Conservation (phyloP, 92 coral and sea anemone genomes). For the Palythoa grandiflora region DNA sequence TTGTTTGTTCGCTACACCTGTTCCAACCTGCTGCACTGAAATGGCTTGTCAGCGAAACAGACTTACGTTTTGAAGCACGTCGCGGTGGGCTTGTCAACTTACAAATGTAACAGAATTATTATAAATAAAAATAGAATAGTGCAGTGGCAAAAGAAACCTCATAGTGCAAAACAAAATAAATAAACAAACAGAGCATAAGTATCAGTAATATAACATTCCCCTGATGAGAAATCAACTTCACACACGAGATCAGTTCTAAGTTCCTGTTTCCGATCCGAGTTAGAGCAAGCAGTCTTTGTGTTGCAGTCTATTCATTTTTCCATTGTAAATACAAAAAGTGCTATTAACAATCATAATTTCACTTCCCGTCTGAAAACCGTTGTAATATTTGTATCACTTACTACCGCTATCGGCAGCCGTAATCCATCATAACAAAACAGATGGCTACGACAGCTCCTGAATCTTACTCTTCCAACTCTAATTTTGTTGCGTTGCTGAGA, state of each 20-base stretch:
- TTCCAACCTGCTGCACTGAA: conserved; percentile 46
- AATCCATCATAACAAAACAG: no score
- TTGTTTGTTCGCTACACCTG: conserved; percentile 34
- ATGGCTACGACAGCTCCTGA: not conserved
- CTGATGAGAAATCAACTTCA: not conserved
- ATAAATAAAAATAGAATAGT: not conserved
- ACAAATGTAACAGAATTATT: not conserved
- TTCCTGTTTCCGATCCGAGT: not conserved
- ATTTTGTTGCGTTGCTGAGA: not conserved
- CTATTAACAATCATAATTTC: not conserved
- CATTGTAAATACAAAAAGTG: not conserved
- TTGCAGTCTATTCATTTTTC: not conserved
- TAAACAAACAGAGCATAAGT: not conserved
- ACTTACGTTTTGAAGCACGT: not conserved
- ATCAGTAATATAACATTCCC: not conserved
- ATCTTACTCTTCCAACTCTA: not conserved
- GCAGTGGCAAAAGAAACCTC: not conserved
- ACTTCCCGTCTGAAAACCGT: not conserved
- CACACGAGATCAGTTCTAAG: not conserved
- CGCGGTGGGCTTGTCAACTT: not conserved
- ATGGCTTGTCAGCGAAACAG: conserved; percentile 3
- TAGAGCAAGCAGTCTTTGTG: not conserved
- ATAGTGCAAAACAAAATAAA: not conserved
- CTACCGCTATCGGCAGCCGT: not conserved
- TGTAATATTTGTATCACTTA: not conserved